Evolutionary conservation across 2,888 invertebrate species (phyloP), one percentile per base, ranked within the genome.

Genomic region (Cryptosula pallasiana): DNA sequence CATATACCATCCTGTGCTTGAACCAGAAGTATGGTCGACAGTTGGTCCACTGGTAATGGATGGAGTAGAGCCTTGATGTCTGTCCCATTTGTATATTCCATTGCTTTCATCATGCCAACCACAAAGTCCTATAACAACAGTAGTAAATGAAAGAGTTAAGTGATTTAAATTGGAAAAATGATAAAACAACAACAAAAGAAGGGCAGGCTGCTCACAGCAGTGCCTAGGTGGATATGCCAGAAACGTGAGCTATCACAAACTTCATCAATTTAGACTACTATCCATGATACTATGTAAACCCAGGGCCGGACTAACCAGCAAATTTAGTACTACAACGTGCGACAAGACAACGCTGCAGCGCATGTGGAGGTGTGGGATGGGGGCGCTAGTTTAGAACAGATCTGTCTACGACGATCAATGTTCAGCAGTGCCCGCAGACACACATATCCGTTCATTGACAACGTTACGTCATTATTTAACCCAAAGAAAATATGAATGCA

Each of bases 71-170:
- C 70, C 70, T 36, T 63, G 63, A 63, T 63, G 63, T 63, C 71
- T 35, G 32, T 55, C 55, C 71, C 58, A 58, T 9, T 55, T 75
- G 73, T 78, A 80, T 25, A 74, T 74, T 20, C 81, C 81, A 32
- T 76, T 76, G 72, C 81, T 81, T 71, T 74, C 73, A 74, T 82
- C 81, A 1, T 27, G 75, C 81, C 81, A 81, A 1, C 81, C 81
- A 76, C 82, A 82, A 23, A 73, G 72, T 16, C 77, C 77, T 1
- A 35, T 74, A n/a, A 9, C 25, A 27, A 25, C 32, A 63, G n/a
- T 32, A 29, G 34, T 29, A 63, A 63, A 9, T 9, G 16, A 32
- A 32, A n/a, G 5, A n/a, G n/a, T n/a, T n/a, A n/a, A n/a, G n/a
- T n/a, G n/a, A n/a, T n/a, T n/a, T n/a, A n/a, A n/a, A n/a, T n/a